Evolutionary conservation across 2,113 vertebrate genomes (phyloP).

Genomic region (Cyanoderma ruficeps): DNA sequence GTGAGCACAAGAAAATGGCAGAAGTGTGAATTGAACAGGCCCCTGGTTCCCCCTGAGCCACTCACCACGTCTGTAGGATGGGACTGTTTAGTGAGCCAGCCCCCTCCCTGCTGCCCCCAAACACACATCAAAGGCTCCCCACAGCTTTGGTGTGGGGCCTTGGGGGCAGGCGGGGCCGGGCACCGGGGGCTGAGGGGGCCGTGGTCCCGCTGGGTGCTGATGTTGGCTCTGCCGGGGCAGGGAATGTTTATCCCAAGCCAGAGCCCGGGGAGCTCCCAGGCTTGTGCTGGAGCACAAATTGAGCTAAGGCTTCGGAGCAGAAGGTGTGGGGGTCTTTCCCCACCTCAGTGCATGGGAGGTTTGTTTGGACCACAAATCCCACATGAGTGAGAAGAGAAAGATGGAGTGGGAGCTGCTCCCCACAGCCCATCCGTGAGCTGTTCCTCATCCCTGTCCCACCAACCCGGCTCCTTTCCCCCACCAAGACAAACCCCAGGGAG

Average conservation of each 20-base stretch:
- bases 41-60: neutral
- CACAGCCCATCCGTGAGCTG: neutral
- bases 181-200: fast-evolving
- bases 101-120: neutral
- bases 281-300: neutral
- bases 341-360: neutral
- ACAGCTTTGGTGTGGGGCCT: neutral
- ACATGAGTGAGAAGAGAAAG: conserved; percentile 36
- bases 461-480: neutral
- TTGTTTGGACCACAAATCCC: conserved; percentile 49
- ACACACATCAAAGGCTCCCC: neutral
- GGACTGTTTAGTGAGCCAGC: neutral
- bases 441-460: neutral
- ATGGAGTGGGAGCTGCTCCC: neutral
- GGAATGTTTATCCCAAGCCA: neutral
- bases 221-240: neutral
- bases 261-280: neutral
- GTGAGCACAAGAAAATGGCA: neutral
- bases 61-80: fast-evolving
- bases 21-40: neutral
- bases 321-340: neutral
- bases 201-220: neutral
- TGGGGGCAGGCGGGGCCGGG: neutral
- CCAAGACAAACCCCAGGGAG: conserved; percentile 15
- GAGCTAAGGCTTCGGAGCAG: neutral